Base-by-base conservation (phyloP, 2,113 vertebrate species). In the Gadus macrocephalus region DNA sequence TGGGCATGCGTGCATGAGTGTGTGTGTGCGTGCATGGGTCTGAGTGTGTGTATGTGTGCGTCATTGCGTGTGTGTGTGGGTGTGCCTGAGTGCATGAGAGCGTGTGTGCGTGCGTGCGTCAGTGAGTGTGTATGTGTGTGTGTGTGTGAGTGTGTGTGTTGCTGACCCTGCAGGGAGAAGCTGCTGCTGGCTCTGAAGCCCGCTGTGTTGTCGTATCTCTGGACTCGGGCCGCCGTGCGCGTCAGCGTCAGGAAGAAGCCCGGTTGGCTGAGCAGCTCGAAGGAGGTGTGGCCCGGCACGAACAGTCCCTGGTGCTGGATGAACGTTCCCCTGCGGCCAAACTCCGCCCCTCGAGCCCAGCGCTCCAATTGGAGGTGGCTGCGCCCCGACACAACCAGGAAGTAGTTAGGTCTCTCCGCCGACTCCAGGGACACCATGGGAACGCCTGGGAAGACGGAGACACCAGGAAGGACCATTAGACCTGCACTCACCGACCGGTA, bases 401-500 rank as follows among this genome's bases (percentile, higher is more conserved):
- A 99, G 85, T 94, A 98, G 87, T 98, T 99, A 31, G 97, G 96
- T 64, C 97, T 94, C 86, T 98, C 96, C 1, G 96, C 96, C 79
- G 95, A 98, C 75, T 98, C 97, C 78, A 99, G 78, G 0, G 95
- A 99, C 81, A 98, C 89, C 64, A 95, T 88, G 15, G 94, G 90
- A 14, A 93, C 71, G 17, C 94, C 97, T 99, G 84, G 9, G 42
- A 16, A 64, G 31, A 78, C 1, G 35, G 5, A 14, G 42, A 14
- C 42, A 49, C 42, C 6, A 14, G 12, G 1, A 9, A 49, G 9
- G 42, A 49, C 9, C 5, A 9, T 49, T 49, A 12, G 63, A 61
- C 9, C 5, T 61, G 22, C n/a, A 0, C n/a, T 22, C n/a, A 20
- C 22, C 14, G n/a, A 5, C 1, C 1, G 1, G 11, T 7, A 60